phyloP scores from a whole-genome alignment of 2,888 invertebrate genomes.

The Sylvicola fuscatus region DNA sequence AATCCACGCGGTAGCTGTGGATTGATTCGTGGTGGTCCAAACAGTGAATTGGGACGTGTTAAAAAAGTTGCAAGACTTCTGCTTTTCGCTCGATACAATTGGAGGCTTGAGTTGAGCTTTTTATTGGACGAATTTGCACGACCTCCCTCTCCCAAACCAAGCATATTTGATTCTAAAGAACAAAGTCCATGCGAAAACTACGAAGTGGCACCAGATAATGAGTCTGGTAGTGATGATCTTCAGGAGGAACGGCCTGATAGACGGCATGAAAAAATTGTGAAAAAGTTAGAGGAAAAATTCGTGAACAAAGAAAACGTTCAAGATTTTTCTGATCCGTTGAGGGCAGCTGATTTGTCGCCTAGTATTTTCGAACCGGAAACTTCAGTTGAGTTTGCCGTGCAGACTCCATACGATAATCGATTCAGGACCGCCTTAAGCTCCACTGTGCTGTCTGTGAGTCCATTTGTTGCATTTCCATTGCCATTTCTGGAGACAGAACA shows the following conservation, averaged over 20 bases:
- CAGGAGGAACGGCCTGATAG: neutral
- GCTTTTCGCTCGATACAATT: conserved; percentile 73
- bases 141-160: conserved; percentile 36
- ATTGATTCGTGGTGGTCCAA: conserved; percentile 61
- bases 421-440: conserved; percentile 57
- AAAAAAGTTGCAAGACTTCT: conserved; percentile 68
- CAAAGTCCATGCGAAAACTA: conserved; percentile 17
- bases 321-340: conserved; percentile 72
- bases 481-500: conserved; percentile 76
- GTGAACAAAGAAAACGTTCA: conserved; percentile 30
- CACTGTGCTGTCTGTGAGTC: conserved; percentile 62
- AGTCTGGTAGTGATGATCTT: neutral
- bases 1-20: conserved; percentile 72
- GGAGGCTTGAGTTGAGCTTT: conserved; percentile 80
- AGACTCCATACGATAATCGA: conserved; percentile 39
- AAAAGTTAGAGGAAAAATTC: conserved; percentile 28
- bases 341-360: conserved; percentile 22
- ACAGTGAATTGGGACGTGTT: conserved; percentile 53
- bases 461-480: conserved; percentile 61
- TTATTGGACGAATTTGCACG: conserved; percentile 70
- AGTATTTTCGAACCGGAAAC: conserved; percentile 26
- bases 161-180: conserved; percentile 27
- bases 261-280: conserved; percentile 10
- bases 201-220: conserved; percentile 6
- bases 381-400: conserved; percentile 21